Evolutionary conservation across 2,797 vertebrate species (phyloP).

Genomic region (Oryzias sinensis): DNA sequence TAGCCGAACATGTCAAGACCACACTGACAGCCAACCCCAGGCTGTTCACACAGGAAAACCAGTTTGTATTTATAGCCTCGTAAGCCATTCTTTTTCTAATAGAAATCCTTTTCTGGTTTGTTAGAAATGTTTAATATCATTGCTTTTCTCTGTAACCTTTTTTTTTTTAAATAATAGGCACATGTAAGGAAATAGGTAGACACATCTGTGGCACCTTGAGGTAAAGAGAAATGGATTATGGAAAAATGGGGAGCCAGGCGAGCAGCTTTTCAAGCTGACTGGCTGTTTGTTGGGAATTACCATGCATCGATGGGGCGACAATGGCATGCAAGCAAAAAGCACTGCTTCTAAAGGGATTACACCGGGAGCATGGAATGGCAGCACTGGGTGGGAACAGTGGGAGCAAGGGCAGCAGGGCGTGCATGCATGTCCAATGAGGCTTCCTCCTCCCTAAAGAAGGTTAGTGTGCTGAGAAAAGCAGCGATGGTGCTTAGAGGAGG

Average conservation of each 20-base stretch:
- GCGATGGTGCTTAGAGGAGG: conserved; percentile 28
- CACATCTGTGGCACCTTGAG: conserved; percentile 29
- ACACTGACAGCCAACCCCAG: conserved; percentile 31
- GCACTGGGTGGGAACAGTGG: conserved; percentile 39
- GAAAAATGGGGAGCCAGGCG: conserved; percentile 17
- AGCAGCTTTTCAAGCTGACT: conserved; percentile 27
- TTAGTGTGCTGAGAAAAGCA: conserved; percentile 38
- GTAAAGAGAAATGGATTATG: conserved; percentile 33
- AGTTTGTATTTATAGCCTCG: neutral
- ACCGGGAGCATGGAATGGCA: conserved; percentile 52
- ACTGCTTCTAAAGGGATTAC: conserved; percentile 74
- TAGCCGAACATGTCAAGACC: conserved; percentile 54
- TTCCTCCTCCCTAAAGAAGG: conserved; percentile 37
- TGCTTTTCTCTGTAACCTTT: conserved; percentile 21
- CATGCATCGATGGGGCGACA: conserved; percentile 68
- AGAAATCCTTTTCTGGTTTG: conserved; percentile 15
- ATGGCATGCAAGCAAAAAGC: conserved; percentile 46
- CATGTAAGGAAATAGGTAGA: conserved; percentile 33
- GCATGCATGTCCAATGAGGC: conserved; percentile 40
- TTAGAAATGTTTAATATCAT: conserved; percentile 37
- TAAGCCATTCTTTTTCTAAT: conserved; percentile 11
- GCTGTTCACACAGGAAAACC: conserved; percentile 21
- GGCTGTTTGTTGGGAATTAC: conserved; percentile 64
- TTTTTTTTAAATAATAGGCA: conserved; percentile 16
- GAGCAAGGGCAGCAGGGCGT: conserved; percentile 27